A percentile compares a stretch with the other conserved stretches of the same genome.
Evolutionary conservation across 2,888 invertebrate genomes (phyloP).

Genomic region (Drosophila putrida): DNA sequence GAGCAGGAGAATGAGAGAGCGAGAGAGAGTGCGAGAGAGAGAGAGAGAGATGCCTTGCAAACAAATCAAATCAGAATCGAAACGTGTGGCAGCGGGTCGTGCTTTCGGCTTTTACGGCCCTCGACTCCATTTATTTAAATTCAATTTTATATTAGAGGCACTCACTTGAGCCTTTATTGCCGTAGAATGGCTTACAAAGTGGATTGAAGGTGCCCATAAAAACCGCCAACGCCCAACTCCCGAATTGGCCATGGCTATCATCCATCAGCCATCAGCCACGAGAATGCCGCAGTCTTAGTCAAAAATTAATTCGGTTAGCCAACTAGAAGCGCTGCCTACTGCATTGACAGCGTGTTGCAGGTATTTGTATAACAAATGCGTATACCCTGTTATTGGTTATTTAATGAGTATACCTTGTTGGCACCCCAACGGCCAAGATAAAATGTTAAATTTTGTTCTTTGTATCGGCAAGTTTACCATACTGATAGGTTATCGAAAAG

Average conservation of each 20-base stretch:
- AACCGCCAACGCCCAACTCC: conserved; percentile 13
- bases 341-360: conserved; percentile 4
- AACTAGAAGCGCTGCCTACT: conserved; percentile 10
- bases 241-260: conserved; percentile 17
- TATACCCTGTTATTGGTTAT: conserved; percentile 8
- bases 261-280: conserved; percentile 5
- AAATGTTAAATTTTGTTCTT: too few relatives aligned
- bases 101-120: conserved; percentile 64
- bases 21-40: background rate
- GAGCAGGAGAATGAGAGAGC: background rate
- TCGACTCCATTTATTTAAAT: conserved; percentile 79
- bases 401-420: conserved; percentile 11
- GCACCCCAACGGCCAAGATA: too few relatives aligned
- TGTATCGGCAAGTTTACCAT: too few relatives aligned
- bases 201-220: conserved; percentile 68
- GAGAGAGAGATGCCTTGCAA: conserved; percentile 32
- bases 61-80: conserved; percentile 76
- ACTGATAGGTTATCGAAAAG: too few relatives aligned
- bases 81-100: conserved; percentile 55
- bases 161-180: conserved; percentile 72
- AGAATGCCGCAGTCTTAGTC: conserved; percentile 7
- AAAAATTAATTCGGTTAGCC: conserved; percentile 37
- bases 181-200: conserved; percentile 76
- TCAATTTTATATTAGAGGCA: conserved; percentile 79
- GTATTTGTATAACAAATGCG: conserved; percentile 10